Evolutionary conservation across 2,888 invertebrate genomes (phyloP).

Genomic region (Drosophila imparisetae): DNA sequence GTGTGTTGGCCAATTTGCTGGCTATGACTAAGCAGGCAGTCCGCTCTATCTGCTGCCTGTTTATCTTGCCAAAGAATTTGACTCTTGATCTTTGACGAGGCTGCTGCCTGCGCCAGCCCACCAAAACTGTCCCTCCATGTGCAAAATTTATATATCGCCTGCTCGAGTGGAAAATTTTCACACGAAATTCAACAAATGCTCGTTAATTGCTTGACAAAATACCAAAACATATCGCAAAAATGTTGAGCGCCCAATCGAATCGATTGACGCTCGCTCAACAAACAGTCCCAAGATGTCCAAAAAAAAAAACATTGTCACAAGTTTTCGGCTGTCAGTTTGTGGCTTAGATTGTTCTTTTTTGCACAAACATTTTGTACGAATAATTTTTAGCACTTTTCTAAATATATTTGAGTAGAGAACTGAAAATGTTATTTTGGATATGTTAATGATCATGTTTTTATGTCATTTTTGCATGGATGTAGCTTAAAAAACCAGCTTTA

Average conservation of each 20-base stretch:
- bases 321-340: background rate
- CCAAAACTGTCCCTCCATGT: slow-evolving; percentile 22
- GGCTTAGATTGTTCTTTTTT: slow-evolving; percentile 6
- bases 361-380: background rate
- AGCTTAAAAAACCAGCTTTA: background rate
- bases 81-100: slow-evolving; percentile 65
- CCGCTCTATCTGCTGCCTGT: slow-evolving; percentile 39
- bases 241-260: slow-evolving; percentile 27
- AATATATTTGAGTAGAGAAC: background rate
- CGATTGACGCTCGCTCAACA: slow-evolving; percentile 17
- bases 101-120: slow-evolving; percentile 17
- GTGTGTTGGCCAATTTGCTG: slow-evolving; percentile 65
- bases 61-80: slow-evolving; percentile 73
- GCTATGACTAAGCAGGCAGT: slow-evolving; percentile 52
- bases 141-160: background rate
- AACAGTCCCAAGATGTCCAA: slow-evolving; percentile 3
- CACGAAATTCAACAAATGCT: slow-evolving; percentile 69
- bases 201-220: slow-evolving; percentile 72
- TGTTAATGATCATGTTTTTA: background rate
- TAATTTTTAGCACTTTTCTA: background rate
- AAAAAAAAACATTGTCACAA: slow-evolving; percentile 2
- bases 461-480: background rate
- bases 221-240: slow-evolving; percentile 29
- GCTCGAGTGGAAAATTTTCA: slow-evolving; percentile 70
- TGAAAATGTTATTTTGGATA: background rate